phyloP scores from a whole-genome alignment of 2,797 vertebrate genomes.

The Lerista edwardsae region DNA sequence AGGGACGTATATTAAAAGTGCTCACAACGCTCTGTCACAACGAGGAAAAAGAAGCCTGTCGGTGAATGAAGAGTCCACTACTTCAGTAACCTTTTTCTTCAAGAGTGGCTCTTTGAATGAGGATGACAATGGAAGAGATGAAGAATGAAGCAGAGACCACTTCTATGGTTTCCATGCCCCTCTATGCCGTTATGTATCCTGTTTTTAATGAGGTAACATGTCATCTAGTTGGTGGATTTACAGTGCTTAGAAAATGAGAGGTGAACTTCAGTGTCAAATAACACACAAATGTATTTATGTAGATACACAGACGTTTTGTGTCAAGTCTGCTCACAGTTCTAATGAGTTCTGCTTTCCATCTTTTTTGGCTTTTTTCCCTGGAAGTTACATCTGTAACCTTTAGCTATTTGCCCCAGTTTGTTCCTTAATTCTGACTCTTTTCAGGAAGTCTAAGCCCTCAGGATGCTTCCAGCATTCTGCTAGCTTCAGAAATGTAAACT shows the following conservation, averaged over 20 bases:
- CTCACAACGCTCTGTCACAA: conserved; percentile 58
- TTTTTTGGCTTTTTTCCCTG: neutral
- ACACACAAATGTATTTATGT: neutral
- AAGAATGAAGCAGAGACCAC: conserved; percentile 93
- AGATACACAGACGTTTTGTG: neutral
- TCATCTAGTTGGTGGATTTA: conserved; percentile 9
- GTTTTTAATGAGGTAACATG: conserved; percentile 90
- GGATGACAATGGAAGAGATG: conserved; percentile 97
- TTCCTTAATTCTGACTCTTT: conserved; percentile 4
- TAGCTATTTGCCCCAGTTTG: neutral
- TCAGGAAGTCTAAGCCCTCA: neutral
- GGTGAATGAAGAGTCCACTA: conserved; percentile 83
- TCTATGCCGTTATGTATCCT: conserved; percentile 93
- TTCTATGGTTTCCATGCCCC: conserved; percentile 92
- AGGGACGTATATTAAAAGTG: conserved; percentile 59
- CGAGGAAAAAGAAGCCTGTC: conserved; percentile 61
- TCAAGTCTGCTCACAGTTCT: neutral
- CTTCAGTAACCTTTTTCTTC: conserved; percentile 81
- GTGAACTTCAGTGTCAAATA: neutral
- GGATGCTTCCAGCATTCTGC: neutral
- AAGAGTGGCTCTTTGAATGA: conserved; percentile 88
- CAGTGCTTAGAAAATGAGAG: neutral
- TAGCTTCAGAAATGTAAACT: neutral
- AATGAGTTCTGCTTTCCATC: neutral
- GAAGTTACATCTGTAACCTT: neutral